These are phyloP conservation scores for Columba livia DNA, from an alignment of 2,113 vertebrate genomes.

Conservation along the genomic window DNA sequence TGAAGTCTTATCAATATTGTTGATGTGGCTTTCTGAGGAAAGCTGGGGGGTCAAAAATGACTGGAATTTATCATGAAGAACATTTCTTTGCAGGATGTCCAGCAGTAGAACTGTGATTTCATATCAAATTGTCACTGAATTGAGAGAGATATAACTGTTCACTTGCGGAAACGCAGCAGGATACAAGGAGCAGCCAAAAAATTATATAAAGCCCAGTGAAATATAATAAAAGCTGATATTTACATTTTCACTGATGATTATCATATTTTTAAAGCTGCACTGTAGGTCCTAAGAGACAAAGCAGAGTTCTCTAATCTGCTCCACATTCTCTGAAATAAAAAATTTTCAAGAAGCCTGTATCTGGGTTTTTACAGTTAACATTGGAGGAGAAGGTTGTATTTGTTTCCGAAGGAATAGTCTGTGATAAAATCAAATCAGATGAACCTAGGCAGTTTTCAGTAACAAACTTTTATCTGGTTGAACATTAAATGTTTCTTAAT, in stretches of 20 bases:
- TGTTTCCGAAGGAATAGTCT: neutral
- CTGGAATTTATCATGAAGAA: conserved; percentile 68
- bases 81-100: conserved; percentile 60
- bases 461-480: neutral
- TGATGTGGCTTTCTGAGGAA: conserved; percentile 66
- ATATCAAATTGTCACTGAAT: conserved; percentile 55
- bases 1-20: conserved; percentile 74
- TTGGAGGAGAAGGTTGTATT: neutral
- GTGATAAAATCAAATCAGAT: neutral
- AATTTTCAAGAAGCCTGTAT: neutral
- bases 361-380: neutral
- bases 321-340: neutral
- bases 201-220: conserved; percentile 7
- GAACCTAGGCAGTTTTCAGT: neutral
- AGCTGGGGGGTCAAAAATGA: conserved; percentile 73
- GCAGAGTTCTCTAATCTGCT: neutral
- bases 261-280: conserved; percentile 14
- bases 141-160: conserved; percentile 25
- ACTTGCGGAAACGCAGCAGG: neutral
- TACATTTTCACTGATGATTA: conserved; percentile 16
- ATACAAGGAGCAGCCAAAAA: conserved; percentile 3
- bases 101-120: conserved; percentile 55
- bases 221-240: conserved; percentile 29
- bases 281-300: neutral
- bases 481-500: neutral